Base-by-base conservation (phyloP, 2,797 vertebrate species). In the Limnodromus scolopaceus region DNA sequence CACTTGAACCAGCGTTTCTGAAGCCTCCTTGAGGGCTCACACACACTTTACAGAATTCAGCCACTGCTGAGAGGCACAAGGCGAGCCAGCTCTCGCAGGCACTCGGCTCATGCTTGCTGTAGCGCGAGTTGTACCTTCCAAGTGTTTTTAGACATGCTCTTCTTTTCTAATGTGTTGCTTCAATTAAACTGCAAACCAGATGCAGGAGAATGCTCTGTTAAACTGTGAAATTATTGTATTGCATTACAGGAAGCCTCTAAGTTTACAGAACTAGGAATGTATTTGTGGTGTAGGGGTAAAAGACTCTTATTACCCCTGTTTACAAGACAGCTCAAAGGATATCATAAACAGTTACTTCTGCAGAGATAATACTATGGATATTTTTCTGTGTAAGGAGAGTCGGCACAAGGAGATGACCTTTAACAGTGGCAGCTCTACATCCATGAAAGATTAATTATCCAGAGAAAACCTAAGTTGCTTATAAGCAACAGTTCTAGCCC, bases 1-100 rank as follows among this genome's bases (percentile, higher is more conserved):
- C 84, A 79, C 92, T 65, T 95, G 93, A 97, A 96, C 88, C 82
- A 95, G 80, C 51, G 86, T 97, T 97, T 94, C 93, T 89, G 92
- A 83, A 96, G 79, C 58, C 39, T 96, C 78, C 84, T 48, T 95
- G 74, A 97, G 96, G 68, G 64, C 80, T 96, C 70, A 84, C 75
- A 86, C 38, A 8, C n/a, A 78, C 6, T 12, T 84, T 32, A 32
- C 53, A 28, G 5, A n/a, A 27, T 82, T 72, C 49, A 80, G 70
- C 66, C 90, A 87, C 86, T 97, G 81, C 75, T 95, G 92, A 84
- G 70, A 53, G 57, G 90, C 81, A 71, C 49, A 93, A 36, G 49
- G 89, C 76, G 84, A 96, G 63, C 81, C 95, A 70, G 32, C 64
- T 84, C 84, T 92, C 89, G 54, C 46, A 95, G 92, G 95, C 71